Evolutionary conservation across 2,113 vertebrate species (phyloP), one percentile per base, ranked within the genome.

Genomic region (Psittacara wagleri): DNA sequence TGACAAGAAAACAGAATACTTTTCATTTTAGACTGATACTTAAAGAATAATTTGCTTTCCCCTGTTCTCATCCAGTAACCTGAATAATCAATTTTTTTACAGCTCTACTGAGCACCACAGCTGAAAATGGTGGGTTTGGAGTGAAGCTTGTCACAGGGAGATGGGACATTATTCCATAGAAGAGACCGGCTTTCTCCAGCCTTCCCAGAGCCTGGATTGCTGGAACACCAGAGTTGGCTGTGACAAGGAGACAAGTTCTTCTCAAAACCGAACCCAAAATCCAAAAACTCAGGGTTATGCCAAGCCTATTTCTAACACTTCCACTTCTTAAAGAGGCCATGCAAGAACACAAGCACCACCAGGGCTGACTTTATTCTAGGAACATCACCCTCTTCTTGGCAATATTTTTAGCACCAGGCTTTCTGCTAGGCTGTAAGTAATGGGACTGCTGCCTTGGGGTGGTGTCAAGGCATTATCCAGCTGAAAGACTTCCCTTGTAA

Each of bases 1-100:
- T 95, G 93, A 96, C 91, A 94, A 69, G 86, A 85, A 88, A 91
- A 74, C 48, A 91, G 52, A 94, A 84, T 68, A 94, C 77, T 81
- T 94, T 96, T 95, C 84, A 77, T 73, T 90, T 85, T 39, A 81
- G 78, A 59, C 31, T 88, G 84, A 88, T 74, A 55, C 82, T 84
- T 72, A 91, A 72, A 70, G 81, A 82, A 89, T 92, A 52, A 95
- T 85, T 76, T 80, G 24, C 43, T 87, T 95, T 90, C 54, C 87
- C 67, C 78, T 83, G 70, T 79, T 96, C 51, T 91, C 5, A 9
- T 78, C 74, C 81, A 87, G 67, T 91, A 95, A 93, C 57, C 67
- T 70, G 74, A 91, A 92, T 83, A 94, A 88, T 77, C 69, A 84
- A 87, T 87, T 94, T 93, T 91, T 94, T 92, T 87, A 80, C 90